Conservation (phyloP, 2,113 vertebrate species). For the human (Homo sapiens) region DNA sequence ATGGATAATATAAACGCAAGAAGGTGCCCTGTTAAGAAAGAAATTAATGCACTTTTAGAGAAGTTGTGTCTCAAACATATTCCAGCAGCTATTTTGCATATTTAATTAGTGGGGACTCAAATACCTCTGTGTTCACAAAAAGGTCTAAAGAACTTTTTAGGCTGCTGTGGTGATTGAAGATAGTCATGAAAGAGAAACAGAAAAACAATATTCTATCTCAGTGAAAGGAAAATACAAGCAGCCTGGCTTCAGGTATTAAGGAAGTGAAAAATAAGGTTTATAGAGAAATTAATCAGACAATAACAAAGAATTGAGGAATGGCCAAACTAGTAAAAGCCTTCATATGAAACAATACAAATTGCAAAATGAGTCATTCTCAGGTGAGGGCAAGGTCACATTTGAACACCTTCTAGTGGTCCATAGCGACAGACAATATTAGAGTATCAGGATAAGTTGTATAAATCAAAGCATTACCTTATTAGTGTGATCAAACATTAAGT, state of each 20-base stretch:
- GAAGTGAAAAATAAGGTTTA: background rate
- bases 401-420: background rate
- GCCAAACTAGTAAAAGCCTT: background rate
- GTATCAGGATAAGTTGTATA: background rate
- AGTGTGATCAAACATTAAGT: slow-evolving; percentile 92
- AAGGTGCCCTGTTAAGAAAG: slow-evolving; percentile 88
- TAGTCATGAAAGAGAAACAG: background rate
- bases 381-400: background rate
- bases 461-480: slow-evolving; percentile 82
- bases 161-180: background rate
- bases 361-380: background rate
- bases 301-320: background rate
- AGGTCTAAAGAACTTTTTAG: slow-evolving; percentile 2
- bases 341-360: background rate
- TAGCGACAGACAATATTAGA: background rate
- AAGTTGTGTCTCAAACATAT: background rate
- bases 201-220: background rate
- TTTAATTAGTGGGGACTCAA: background rate
- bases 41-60: background rate
- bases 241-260: background rate
- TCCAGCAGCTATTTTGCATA: background rate
- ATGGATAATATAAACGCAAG: slow-evolving; percentile 95
- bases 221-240: background rate
- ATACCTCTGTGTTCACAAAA: background rate
- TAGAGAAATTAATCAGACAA: background rate